phyloP scores from a whole-genome alignment of 30 jellyfish, hydroid and myxozoan species.

The Euphysa ruthae region DNA sequence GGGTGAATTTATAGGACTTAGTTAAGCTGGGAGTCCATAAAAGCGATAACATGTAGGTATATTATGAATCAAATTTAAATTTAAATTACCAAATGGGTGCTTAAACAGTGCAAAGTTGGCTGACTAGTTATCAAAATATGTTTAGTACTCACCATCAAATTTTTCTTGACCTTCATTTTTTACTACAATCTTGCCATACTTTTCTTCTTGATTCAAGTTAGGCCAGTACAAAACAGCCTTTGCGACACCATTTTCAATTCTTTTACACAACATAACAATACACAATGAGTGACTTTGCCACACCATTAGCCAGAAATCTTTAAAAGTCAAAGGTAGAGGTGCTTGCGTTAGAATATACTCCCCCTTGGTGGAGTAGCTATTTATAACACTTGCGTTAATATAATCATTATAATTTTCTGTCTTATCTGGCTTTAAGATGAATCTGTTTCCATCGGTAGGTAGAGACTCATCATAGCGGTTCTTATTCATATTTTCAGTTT shows the following conservation, averaged over 20 bases:
- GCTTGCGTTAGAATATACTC: slow-evolving; percentile 77
- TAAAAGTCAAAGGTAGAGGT: slow-evolving; percentile 37
- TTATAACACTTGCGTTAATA: slow-evolving; percentile 62
- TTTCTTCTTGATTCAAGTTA: slow-evolving; percentile 2
- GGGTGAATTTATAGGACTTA: no score
- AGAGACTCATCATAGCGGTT: slow-evolving; percentile 46
- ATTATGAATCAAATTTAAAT: no score
- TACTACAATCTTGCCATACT: slow-evolving; percentile 42
- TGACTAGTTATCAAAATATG: no score
- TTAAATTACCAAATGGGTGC: no score
- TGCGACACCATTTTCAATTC: slow-evolving; percentile 29
- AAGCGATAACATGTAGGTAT: no score
- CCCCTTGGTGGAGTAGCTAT: slow-evolving; percentile 14
- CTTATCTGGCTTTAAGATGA: slow-evolving; percentile 20
- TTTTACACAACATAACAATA: slow-evolving; percentile 46
- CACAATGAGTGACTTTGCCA: slow-evolving; percentile 60
- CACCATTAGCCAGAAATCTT: slow-evolving; percentile 76
- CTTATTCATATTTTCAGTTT: neutral
- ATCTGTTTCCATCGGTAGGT: slow-evolving; percentile 55
- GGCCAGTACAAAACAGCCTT: slow-evolving; percentile 62
- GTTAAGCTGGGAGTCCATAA: no score
- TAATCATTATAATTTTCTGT: slow-evolving; percentile 28
- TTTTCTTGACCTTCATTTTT: slow-evolving; percentile 18
- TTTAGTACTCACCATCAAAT: neutral
- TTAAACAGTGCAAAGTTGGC: no score